These are phyloP conservation scores for Scaptomyza parva DNA, from an alignment of 2,888 invertebrate species.

Conservation along the genomic window DNA sequence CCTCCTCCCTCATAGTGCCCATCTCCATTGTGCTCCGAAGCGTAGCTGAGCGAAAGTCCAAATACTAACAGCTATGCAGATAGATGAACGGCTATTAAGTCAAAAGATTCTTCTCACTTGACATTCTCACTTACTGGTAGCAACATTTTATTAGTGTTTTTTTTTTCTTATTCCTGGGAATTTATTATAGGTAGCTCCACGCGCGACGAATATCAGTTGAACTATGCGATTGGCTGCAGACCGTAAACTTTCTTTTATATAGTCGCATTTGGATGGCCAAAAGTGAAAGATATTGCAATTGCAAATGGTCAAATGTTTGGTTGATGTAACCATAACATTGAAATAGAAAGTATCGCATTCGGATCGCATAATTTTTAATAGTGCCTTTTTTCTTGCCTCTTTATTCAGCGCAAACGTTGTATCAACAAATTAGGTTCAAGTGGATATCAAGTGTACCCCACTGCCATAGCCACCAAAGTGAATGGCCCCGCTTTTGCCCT, in stretches of 20 bases:
- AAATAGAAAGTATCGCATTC: conserved; percentile 75
- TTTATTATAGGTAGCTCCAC: conserved; percentile 22
- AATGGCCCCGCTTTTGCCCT: conserved; percentile 42
- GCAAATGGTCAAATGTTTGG: conserved; percentile 54
- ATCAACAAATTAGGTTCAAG: conserved; percentile 72
- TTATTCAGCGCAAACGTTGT: conserved; percentile 61
- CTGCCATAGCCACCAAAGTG: conserved; percentile 38
- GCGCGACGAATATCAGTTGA: conserved; percentile 30
- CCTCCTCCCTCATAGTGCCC: conserved; percentile 45
- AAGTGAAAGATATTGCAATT: conserved; percentile 68
- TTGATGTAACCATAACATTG: conserved; percentile 78
- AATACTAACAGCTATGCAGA: conserved; percentile 53
- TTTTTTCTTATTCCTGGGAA: conserved; percentile 11
- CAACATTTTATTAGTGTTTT: conserved; percentile 57
- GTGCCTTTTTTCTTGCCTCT: conserved; percentile 38
- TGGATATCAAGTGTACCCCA: conserved; percentile 66
- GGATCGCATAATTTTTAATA: conserved; percentile 71
- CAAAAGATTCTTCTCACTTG: not conserved
- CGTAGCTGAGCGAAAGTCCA: conserved; percentile 43
- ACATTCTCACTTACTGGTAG: conserved; percentile 51
- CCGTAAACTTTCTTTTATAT: conserved; percentile 56
- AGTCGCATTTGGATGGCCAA: conserved; percentile 36
- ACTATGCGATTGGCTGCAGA: conserved; percentile 57
- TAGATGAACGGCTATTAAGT: not conserved
- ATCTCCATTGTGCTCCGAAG: conserved; percentile 57